phyloP scores from a whole-genome alignment of 2,113 vertebrate genomes.

The Symphodus melops region DNA sequence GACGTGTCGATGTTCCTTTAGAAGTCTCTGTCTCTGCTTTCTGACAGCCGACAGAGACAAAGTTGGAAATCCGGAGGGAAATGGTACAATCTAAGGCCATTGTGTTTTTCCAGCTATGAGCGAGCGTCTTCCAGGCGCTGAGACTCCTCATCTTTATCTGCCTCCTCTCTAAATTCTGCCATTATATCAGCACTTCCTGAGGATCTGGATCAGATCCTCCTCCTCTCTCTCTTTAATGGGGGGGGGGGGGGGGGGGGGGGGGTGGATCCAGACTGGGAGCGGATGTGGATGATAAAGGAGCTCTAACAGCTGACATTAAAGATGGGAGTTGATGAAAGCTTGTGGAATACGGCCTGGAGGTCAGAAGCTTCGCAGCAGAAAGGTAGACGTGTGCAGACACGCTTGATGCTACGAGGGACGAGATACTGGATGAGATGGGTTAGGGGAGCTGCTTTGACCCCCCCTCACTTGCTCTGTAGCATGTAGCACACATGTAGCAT shows the following conservation, averaged over 20 bases:
- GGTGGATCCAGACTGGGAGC: conserved; percentile 6
- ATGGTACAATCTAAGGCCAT: neutral
- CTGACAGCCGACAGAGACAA: neutral
- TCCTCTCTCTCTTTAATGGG: no score
- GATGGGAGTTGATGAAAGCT: conserved; percentile 31
- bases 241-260: no score
- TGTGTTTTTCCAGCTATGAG: neutral
- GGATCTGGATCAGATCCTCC: no score
- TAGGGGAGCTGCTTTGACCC: no score
- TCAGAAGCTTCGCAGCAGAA: neutral
- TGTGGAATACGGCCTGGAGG: conserved; percentile 3
- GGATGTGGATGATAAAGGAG: conserved; percentile 7
- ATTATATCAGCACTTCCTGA: neutral
- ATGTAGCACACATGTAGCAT: no score
- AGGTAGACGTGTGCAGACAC: neutral
- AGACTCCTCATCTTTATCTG: neutral
- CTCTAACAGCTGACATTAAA: conserved; percentile 41
- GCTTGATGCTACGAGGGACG: no score
- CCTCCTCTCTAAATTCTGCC: neutral
- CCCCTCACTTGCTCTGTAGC: no score
- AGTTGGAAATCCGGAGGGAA: neutral
- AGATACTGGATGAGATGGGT: no score
- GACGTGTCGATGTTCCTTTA: no score
- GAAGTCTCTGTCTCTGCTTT: neutral
- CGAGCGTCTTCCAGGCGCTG: neutral